Conservation (phyloP, 1,140 invertebrate genomes). For the Leptopilina clavipes region DNA sequence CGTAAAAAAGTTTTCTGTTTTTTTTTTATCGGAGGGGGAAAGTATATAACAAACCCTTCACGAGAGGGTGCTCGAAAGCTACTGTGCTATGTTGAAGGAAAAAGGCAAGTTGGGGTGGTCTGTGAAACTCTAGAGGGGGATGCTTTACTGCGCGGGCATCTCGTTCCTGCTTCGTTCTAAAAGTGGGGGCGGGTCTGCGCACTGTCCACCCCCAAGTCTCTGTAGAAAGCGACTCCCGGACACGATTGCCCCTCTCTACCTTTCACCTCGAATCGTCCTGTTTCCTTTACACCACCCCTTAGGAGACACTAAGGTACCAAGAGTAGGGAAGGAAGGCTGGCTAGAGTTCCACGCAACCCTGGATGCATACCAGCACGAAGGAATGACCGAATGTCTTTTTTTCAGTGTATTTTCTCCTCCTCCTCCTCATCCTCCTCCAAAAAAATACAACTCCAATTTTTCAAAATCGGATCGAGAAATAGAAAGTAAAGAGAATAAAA, state of each 20-base stretch:
- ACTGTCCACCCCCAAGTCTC: slow-evolving; percentile 71
- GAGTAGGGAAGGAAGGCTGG: slow-evolving; percentile 55
- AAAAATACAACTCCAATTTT: too few relatives aligned
- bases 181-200: slow-evolving; percentile 74
- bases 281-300: slow-evolving; percentile 52
- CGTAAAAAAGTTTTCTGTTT: slow-evolving; percentile 42
- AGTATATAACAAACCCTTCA: slow-evolving; percentile 62
- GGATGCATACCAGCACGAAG: slow-evolving; percentile 54
- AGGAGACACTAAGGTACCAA: slow-evolving; percentile 49
- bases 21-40: slow-evolving; percentile 36
- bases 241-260: slow-evolving; percentile 56
- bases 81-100: slow-evolving; percentile 73
- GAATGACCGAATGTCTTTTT: slow-evolving; percentile 44
- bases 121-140: slow-evolving; percentile 61
- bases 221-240: slow-evolving; percentile 60
- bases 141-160: slow-evolving; percentile 65
- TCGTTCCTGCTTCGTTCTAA: slow-evolving; percentile 65
- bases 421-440: too few relatives aligned
- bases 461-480: too few relatives aligned
- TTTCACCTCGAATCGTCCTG: slow-evolving; percentile 47
- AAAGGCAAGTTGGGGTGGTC: slow-evolving; percentile 64
- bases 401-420: slow-evolving; percentile 38
- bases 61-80: slow-evolving; percentile 70
- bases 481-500: too few relatives aligned
- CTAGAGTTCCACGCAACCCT: slow-evolving; percentile 50